These are phyloP conservation scores for Varroa destructor DNA, from an alignment of 1,140 invertebrate species.

Conservation along the genomic window DNA sequence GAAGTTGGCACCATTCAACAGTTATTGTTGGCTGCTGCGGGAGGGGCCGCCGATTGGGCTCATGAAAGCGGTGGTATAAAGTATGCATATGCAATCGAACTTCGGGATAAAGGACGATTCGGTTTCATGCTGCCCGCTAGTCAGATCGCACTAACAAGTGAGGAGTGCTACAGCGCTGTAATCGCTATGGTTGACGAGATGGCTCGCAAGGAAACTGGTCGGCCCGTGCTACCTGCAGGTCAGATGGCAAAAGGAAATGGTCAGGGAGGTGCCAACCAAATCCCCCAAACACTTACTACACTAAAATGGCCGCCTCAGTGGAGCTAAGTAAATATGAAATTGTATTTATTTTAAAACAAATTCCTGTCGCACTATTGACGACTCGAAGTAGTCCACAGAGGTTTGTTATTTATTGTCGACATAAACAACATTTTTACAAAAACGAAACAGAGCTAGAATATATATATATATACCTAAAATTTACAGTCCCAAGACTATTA, in stretches of 20 bases:
- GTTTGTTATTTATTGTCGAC: no score
- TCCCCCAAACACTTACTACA: not conserved
- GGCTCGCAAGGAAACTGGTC: conserved; percentile 4
- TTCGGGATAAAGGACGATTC: conserved; percentile 41
- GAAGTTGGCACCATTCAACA: conserved; percentile 9
- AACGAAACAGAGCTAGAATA: no score
- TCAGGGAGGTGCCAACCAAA: not conserved
- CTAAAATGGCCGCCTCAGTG: conserved; percentile 11
- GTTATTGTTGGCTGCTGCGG: conserved; percentile 37
- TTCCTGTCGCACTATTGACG: no score
- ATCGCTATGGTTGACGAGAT: conserved; percentile 17
- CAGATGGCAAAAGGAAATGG: not conserved
- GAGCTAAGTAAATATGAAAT: not conserved
- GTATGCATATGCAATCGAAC: conserved; percentile 41
- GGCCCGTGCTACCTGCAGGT: not conserved
- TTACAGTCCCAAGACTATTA: no score
- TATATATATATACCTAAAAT: no score
- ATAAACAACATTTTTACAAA: no score
- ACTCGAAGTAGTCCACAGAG: no score
- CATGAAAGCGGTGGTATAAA: conserved; percentile 40
- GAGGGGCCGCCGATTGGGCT: conserved; percentile 42
- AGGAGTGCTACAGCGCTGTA: conserved; percentile 43
- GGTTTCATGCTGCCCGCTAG: conserved; percentile 46
- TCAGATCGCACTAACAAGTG: conserved; percentile 54
- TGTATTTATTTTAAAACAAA: no score